phyloP scores from a whole-genome alignment of 2,888 invertebrate species.

The Synanthedon andrenaeformis region DNA sequence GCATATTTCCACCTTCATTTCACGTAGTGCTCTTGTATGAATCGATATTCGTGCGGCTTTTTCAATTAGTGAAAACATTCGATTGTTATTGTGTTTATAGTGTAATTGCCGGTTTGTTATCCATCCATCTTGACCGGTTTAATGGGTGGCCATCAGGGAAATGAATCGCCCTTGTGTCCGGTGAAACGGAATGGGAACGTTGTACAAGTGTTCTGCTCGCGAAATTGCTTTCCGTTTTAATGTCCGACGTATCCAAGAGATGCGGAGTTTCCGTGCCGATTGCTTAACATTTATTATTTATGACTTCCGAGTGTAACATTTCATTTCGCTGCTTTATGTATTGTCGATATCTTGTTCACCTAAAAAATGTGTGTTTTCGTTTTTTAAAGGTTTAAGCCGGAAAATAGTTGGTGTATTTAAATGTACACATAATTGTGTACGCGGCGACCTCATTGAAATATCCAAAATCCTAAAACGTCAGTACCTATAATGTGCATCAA shows the following conservation, averaged over 20 bases:
- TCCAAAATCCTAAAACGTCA: too few species aligned
- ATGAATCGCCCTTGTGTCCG: constrained; percentile 52
- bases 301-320: constrained; percentile 1
- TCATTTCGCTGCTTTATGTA: neutral
- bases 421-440: neutral
- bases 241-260: constrained; percentile 37
- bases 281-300: constrained; percentile 27
- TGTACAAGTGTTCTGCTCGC: constrained; percentile 44
- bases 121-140: constrained; percentile 64
- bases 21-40: constrained; percentile 62
- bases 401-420: neutral
- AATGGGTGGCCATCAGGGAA: constrained; percentile 65
- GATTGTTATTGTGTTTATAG: constrained; percentile 65
- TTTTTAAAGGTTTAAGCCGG: too few species aligned
- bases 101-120: constrained; percentile 66
- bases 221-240: constrained; percentile 54
- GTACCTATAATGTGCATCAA: too few species aligned
- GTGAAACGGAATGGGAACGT: constrained; percentile 37
- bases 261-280: constrained; percentile 30
- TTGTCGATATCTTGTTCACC: too few species aligned
- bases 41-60: constrained; percentile 55
- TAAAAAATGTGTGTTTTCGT: too few species aligned
- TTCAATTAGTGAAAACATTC: constrained; percentile 67
- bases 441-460: neutral
- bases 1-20: constrained; percentile 50